A percentile compares a stretch with the other conserved stretches of the same genome.
Evolutionary conservation across 1,140 invertebrate genomes (phyloP).

Genomic region (Euura saliciscinereae): DNA sequence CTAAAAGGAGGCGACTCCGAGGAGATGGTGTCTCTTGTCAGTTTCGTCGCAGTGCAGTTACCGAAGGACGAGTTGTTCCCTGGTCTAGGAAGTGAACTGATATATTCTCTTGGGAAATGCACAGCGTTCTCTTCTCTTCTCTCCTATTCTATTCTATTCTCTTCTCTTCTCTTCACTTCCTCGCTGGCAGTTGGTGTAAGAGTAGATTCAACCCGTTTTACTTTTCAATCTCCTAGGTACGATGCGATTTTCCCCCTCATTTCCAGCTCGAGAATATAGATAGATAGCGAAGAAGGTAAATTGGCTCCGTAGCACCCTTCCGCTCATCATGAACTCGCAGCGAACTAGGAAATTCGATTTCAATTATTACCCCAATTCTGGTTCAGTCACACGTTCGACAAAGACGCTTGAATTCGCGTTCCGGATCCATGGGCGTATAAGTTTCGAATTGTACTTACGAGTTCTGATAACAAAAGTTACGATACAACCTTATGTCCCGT

Average conservation of each 20-base stretch:
- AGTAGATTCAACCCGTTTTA: not conserved
- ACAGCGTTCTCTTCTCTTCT: not conserved
- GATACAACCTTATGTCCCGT: not conserved
- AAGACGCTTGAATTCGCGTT: too few species aligned
- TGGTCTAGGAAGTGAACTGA: not conserved
- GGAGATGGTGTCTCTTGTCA: too few species aligned
- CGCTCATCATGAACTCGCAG: too few species aligned
- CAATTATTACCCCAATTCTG: too few species aligned
- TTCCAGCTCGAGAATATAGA: not conserved
- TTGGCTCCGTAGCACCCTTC: not conserved
- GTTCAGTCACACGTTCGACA: too few species aligned
- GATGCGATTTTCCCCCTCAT: constrained; percentile 1
- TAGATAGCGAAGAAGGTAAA: not conserved
- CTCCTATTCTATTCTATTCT: not conserved
- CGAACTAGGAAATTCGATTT: too few species aligned
- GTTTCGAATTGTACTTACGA: not conserved
- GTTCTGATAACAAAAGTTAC: not conserved
- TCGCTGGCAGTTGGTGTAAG: not conserved
- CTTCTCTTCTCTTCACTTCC: not conserved
- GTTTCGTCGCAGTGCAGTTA: too few species aligned
- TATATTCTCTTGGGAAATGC: constrained; percentile 4
- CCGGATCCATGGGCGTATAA: not conserved
- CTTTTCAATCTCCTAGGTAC: not conserved
- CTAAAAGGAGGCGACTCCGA: too few species aligned
- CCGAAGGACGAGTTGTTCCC: too few species aligned